These are phyloP conservation scores for Bucco capensis DNA, from an alignment of 2,113 vertebrate genomes.

Conservation along the genomic window DNA sequence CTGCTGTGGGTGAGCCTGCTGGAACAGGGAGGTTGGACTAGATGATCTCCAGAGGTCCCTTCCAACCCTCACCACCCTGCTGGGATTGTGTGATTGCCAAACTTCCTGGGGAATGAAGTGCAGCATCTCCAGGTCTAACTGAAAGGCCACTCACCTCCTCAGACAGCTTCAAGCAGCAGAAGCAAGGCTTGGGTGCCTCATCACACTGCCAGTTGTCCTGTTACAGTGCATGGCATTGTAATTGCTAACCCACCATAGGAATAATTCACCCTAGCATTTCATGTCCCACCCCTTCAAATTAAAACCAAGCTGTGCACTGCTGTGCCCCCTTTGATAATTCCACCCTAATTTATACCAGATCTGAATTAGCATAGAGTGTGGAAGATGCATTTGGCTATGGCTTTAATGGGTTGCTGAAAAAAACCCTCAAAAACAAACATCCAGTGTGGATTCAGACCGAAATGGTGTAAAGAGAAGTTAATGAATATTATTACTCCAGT, in stretches of 20 bases:
- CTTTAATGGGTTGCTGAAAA: neutral
- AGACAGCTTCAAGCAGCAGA: rapidly evolving
- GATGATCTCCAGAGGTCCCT: no score
- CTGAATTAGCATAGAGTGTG: neutral
- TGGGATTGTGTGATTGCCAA: rapidly evolving
- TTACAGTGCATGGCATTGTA: rapidly evolving
- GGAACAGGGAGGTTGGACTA: no score
- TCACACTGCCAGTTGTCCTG: rapidly evolving
- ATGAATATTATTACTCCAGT: conserved; percentile 65
- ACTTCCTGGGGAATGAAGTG: neutral
- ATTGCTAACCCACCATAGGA: neutral
- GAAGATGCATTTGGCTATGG: neutral
- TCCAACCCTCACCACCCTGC: no score
- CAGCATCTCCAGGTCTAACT: neutral
- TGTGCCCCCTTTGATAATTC: neutral
- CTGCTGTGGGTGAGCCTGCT: no score
- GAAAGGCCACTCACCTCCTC: neutral
- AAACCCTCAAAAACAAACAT: neutral
- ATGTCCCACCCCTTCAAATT: neutral
- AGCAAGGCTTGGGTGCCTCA: neutral
- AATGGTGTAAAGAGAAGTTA: conserved; percentile 68
- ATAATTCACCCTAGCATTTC: neutral
- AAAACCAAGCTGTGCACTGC: neutral
- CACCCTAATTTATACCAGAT: neutral
- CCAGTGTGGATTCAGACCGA: conserved; percentile 39